Evolutionary conservation across 2,888 invertebrate species (phyloP).

Genomic region (Drosophila algonquin): DNA sequence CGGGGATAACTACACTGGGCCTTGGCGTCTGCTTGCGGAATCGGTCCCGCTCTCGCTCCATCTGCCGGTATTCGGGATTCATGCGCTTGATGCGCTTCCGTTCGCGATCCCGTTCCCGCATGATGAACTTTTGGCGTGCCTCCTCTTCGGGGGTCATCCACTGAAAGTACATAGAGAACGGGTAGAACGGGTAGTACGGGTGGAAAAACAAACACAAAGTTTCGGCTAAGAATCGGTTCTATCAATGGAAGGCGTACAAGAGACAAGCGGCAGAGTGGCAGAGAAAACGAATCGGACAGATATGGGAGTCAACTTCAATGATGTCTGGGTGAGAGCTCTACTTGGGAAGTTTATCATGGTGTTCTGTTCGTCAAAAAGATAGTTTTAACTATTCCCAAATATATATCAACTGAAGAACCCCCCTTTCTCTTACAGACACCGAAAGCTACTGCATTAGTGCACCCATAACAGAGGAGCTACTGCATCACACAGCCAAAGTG

Average conservation of each 20-base stretch:
- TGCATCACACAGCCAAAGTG: conserved; percentile 87
- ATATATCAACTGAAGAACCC: no score
- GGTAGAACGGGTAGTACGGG: conserved; percentile 26
- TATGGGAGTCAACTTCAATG: conserved; percentile 45
- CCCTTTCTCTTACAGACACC: conserved; percentile 85
- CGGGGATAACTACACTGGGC: conserved; percentile 74
- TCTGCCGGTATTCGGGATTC: conserved; percentile 79
- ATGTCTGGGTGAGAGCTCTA: neutral
- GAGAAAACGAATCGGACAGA: neutral
- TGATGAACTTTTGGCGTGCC: conserved; percentile 78
- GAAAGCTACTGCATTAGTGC: conserved; percentile 87
- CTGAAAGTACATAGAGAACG: conserved; percentile 65
- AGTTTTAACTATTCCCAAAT: no score
- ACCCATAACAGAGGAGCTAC: conserved; percentile 88
- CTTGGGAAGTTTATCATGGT: no score
- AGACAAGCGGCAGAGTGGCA: neutral
- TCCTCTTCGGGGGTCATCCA: conserved; percentile 79
- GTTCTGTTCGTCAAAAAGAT: neutral
- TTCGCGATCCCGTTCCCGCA: conserved; percentile 78
- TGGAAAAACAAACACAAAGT: conserved; percentile 32
- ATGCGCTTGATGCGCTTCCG: conserved; percentile 76
- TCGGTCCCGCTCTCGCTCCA: conserved; percentile 78
- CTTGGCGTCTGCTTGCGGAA: conserved; percentile 80
- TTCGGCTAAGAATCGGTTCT: conserved; percentile 7
- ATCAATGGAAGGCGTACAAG: neutral